A percentile compares a stretch with the other conserved stretches of the same genome.
Conservation (phyloP, 2,113 vertebrate genomes). For the Porphyrio hochstetteri region DNA sequence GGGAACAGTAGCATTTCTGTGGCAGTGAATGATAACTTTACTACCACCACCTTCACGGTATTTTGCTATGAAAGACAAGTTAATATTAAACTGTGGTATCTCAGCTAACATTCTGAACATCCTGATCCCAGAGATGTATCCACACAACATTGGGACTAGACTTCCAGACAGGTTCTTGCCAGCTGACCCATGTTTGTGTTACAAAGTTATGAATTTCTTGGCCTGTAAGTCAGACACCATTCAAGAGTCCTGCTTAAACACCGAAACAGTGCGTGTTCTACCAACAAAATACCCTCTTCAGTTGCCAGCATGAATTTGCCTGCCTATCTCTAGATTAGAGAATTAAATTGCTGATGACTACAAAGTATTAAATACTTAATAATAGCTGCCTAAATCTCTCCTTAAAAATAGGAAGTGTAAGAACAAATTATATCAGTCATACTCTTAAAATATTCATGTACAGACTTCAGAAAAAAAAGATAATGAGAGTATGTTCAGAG, state of each 20-base stretch:
- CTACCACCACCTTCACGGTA: accelerated
- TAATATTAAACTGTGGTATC: constrained; percentile 25
- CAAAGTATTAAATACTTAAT: constrained; percentile 20
- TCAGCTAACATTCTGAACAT: background rate
- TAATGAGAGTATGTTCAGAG: background rate
- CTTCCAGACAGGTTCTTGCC: background rate
- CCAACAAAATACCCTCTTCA: background rate
- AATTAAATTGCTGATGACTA: background rate
- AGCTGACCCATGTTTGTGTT: background rate
- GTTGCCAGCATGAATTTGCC: background rate
- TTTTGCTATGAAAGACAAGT: background rate
- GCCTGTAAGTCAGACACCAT: background rate
- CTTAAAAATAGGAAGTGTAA: background rate
- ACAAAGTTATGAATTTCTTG: background rate
- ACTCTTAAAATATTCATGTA: constrained; percentile 8
- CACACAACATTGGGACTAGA: background rate
- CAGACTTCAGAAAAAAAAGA: background rate
- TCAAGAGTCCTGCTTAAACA: background rate
- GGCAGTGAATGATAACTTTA: background rate
- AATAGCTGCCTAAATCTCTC: background rate
- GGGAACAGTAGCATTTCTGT: background rate
- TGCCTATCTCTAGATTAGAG: background rate
- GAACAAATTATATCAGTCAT: background rate
- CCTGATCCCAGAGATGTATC: background rate
- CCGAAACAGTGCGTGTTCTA: background rate